Evolutionary conservation across 2,888 invertebrate species (phyloP).

Genomic region (Lasioglossum lativentre): DNA sequence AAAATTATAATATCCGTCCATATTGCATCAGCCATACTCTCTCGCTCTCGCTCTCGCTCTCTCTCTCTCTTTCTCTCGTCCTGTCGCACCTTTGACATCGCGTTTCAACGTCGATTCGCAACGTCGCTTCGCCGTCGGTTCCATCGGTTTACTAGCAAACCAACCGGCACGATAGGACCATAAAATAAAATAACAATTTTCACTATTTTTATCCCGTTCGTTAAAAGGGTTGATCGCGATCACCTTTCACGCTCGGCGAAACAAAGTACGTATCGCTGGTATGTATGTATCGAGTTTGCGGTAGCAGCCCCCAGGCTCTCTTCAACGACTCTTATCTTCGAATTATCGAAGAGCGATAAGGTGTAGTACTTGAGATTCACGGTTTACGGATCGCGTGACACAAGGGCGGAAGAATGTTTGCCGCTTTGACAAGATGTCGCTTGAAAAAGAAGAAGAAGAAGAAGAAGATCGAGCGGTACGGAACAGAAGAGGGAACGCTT

Average conservation of each 20-base stretch:
- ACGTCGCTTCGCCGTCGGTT: not conserved
- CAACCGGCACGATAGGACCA: not conserved
- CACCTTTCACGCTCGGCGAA: slow-evolving; percentile 19
- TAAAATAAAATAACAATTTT: not conserved
- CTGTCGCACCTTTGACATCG: slow-evolving; percentile 29
- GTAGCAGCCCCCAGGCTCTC: slow-evolving; percentile 31
- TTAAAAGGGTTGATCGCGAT: slow-evolving; percentile 19
- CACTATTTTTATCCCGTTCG: slow-evolving; percentile 11
- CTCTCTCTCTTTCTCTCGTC: not conserved
- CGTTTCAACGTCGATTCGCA: slow-evolving; percentile 12
- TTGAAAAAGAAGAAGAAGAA: slow-evolving; percentile 28
- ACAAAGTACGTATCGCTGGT: slow-evolving; percentile 36
- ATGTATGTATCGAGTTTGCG: slow-evolving; percentile 41
- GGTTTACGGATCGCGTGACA: slow-evolving; percentile 51
- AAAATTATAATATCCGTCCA: slow-evolving; percentile 51
- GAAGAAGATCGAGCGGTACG: not conserved
- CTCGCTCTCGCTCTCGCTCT: not conserved
- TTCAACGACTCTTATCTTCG: slow-evolving; percentile 48
- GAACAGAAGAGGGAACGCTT: slow-evolving; percentile 16
- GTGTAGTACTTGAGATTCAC: slow-evolving; percentile 32
- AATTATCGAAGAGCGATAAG: slow-evolving; percentile 62
- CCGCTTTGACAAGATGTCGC: slow-evolving; percentile 58
- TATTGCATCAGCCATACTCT: not conserved
- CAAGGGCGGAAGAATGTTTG: slow-evolving; percentile 60
- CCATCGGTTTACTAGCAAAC: not conserved